A percentile compares a stretch with the other conserved stretches of the same genome.
These are phyloP conservation scores for Elephantulus edwardii DNA, from an alignment of 2,113 vertebrate genomes.

Conservation along the genomic window DNA sequence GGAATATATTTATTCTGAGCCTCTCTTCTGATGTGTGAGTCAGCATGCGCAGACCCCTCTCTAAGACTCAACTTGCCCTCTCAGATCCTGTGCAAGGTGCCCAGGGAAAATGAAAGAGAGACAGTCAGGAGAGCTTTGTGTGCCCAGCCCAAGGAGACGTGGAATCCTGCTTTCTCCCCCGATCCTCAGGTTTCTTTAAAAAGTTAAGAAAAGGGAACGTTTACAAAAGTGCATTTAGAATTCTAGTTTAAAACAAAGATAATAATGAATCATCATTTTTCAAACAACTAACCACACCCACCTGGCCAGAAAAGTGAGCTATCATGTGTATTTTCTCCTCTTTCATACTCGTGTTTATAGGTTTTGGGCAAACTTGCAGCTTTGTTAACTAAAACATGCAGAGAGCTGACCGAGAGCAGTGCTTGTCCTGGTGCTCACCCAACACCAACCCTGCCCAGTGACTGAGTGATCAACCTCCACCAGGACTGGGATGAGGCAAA, in stretches of 20 bases:
- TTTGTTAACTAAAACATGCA: slow-evolving; percentile 70
- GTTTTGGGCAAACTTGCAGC: slow-evolving; percentile 19
- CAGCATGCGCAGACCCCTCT: background rate
- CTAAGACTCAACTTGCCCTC: background rate
- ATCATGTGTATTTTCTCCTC: background rate
- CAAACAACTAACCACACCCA: slow-evolving; percentile 6
- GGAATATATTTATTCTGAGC: background rate
- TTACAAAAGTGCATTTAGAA: slow-evolving; percentile 12
- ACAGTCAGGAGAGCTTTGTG: background rate
- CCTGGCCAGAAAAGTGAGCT: slow-evolving; percentile 48
- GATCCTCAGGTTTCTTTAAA: background rate
- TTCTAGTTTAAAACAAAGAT: slow-evolving; percentile 39
- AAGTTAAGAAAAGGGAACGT: background rate
- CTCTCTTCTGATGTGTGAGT: background rate
- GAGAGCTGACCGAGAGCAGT: slow-evolving; percentile 23
- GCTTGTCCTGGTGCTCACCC: background rate
- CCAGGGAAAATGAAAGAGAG: background rate
- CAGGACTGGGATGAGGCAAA: background rate
- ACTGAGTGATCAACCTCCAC: slow-evolving; percentile 42
- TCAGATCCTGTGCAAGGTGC: background rate
- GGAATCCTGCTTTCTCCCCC: background rate
- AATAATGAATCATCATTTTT: slow-evolving; percentile 9
- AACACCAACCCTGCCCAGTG: background rate
- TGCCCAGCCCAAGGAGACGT: background rate
- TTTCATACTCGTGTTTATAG: slow-evolving; percentile 59